Conservation (phyloP, 2,888 invertebrate species). For the Limnephilus marmoratus region DNA sequence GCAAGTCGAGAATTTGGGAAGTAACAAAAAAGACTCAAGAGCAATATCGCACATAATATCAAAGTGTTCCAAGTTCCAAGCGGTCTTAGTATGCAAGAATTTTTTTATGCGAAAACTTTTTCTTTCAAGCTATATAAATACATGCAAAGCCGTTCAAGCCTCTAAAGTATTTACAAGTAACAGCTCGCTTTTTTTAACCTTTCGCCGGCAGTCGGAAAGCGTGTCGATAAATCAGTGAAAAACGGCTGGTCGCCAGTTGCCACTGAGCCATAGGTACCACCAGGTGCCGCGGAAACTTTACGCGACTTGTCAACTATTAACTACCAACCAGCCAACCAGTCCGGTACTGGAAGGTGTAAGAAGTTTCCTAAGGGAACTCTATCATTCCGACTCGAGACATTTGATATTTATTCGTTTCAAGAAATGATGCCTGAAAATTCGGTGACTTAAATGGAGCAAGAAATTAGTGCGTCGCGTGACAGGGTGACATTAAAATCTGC, state of each 20-base stretch:
- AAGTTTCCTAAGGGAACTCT: not conserved
- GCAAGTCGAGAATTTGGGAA: not conserved
- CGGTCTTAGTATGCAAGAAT: not conserved
- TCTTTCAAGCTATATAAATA: conserved; percentile 18
- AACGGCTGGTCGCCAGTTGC: conserved; percentile 15
- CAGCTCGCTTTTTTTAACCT: conserved; percentile 45
- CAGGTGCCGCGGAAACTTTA: conserved; percentile 49
- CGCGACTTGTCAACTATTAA: conserved; percentile 43
- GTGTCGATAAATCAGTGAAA: conserved; percentile 57
- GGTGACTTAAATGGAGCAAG: not conserved
- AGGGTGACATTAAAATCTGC: not conserved
- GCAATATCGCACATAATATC: conserved; percentile 2
- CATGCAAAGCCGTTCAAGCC: not conserved
- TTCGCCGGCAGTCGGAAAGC: conserved; percentile 47
- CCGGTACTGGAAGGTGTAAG: not conserved
- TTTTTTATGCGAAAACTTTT: not conserved
- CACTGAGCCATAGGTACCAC: conserved; percentile 20
- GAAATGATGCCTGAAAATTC: not conserved
- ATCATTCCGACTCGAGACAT: not conserved
- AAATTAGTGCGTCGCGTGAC: not conserved
- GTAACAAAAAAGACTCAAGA: not conserved
- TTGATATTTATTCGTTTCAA: conserved; percentile 22
- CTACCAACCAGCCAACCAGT: not conserved
- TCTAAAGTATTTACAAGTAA: not conserved
- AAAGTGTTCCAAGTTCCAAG: not conserved